These are phyloP conservation scores for Polylopha cassiicola DNA, from an alignment of 2,888 invertebrate species.

Conservation along the genomic window DNA sequence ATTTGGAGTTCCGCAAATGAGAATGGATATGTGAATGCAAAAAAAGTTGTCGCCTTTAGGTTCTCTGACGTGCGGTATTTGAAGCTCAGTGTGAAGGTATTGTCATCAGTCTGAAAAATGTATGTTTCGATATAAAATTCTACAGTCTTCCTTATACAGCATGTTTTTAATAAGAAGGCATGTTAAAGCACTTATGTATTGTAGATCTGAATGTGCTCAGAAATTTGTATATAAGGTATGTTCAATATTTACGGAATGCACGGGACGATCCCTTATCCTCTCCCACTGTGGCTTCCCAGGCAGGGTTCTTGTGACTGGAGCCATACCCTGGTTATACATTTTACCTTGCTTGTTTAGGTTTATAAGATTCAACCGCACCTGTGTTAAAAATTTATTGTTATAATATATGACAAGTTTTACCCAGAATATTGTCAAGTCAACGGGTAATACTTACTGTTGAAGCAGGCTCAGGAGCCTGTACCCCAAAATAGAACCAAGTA, in stretches of 20 bases:
- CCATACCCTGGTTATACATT: constrained; percentile 94
- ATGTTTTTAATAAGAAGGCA: too few relatives aligned
- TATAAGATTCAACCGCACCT: constrained; percentile 88
- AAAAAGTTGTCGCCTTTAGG: constrained; percentile 84
- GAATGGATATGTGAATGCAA: constrained; percentile 95
- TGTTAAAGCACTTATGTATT: too few relatives aligned
- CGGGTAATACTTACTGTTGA: constrained; percentile 66
- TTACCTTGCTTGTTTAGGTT: constrained; percentile 94
- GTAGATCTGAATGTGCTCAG: too few relatives aligned
- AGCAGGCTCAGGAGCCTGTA: constrained; percentile 77
- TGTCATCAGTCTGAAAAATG: constrained; percentile 82
- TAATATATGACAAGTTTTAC: constrained; percentile 3
- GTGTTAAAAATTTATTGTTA: constrained; percentile 26
- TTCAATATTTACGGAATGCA: constrained; percentile 80
- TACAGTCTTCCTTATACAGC: too few relatives aligned
- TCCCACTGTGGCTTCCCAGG: constrained; percentile 91
- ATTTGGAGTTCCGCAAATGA: constrained; percentile 89
- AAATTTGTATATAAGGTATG: not conserved
- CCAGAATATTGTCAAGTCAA: not conserved
- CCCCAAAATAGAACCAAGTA: constrained; percentile 95
- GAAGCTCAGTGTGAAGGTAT: constrained; percentile 85
- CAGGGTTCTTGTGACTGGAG: constrained; percentile 85
- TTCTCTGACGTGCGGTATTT: constrained; percentile 84
- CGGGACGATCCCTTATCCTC: constrained; percentile 86
- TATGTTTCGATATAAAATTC: too few relatives aligned